Base-by-base conservation (phyloP, 2,113 vertebrate genomes). In the Neoarius graeffei region DNA sequence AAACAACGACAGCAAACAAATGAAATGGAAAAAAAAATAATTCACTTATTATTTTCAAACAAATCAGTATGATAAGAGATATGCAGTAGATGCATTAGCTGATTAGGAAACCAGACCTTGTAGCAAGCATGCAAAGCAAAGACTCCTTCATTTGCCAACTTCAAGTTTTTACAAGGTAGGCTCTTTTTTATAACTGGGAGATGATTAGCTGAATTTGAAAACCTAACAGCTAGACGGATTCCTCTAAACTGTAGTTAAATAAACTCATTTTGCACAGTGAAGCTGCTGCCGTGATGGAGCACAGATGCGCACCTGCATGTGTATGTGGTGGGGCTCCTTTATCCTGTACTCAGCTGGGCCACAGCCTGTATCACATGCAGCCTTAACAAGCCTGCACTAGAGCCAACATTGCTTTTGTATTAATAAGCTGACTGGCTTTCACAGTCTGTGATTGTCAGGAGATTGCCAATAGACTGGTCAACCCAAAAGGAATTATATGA, bases 191-290 rank as follows among this genome's bases (percentile, higher is more conserved):
- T 67, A 79, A 69, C 7, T 85, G 50, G 82, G 54, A 56, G 69
- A 79, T 89, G 82, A 83, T 77, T 81, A 90, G 67, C 66, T 88
- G 87, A 91, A 84, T 80, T 90, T 84, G 52, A 82, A 89, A 83
- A 89, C 86, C 74, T 92, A 90, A 91, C 88, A 91, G 89, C 87
- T 84, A 54, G 64, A 81, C 73, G 66, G 50, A 69, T 81, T 92
- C 88, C 92, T 92, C 79, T 80, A 91, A 90, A 87, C 86, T 86
- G 81, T 88, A 90, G 87, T 91, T 92, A 91, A 93, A 93, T 90
- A 91, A 91, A 88, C 54, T 30, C 83, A 83, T 85, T 88, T 76
- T 86, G 74, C 35, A 67, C 69, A 87, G 88, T 88, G 91, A 90
- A 92, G 89, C 89, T 90, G 90, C 85, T 83, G 71, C 86, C 85